Evolutionary conservation across 2,113 vertebrate genomes (phyloP).

Genomic region (Megaptera novaeangliae): DNA sequence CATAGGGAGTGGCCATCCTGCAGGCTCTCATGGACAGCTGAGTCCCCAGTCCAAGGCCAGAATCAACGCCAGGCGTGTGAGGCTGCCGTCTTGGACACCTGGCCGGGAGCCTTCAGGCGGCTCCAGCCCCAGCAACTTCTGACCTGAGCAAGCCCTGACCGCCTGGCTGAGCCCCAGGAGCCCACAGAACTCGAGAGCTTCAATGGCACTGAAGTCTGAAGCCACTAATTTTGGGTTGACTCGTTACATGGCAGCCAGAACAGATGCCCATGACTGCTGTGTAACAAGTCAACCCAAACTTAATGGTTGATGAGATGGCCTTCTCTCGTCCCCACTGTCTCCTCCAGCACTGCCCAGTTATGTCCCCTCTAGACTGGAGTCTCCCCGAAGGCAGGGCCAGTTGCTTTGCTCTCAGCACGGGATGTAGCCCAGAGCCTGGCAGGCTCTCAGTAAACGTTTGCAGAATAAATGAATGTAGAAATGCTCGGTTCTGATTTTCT

Average conservation of each 20-base stretch:
- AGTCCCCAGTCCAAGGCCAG: too few species aligned
- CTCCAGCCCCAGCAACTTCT: background rate
- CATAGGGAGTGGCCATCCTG: accelerated
- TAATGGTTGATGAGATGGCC: too few species aligned
- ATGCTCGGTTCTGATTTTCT: background rate
- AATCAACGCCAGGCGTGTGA: accelerated
- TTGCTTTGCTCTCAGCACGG: accelerated
- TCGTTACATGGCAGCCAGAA: accelerated
- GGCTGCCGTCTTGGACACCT: accelerated
- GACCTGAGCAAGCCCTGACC: accelerated
- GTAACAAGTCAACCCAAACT: too few species aligned
- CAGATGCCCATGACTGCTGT: too few species aligned
- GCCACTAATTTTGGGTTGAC: background rate
- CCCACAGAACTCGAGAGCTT: accelerated
- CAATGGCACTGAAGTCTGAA: accelerated
- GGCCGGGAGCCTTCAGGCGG: accelerated
- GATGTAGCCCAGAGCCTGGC: accelerated
- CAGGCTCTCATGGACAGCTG: background rate
- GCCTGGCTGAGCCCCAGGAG: background rate
- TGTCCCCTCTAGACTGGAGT: accelerated
- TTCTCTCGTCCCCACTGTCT: accelerated
- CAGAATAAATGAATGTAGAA: accelerated
- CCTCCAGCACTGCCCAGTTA: accelerated
- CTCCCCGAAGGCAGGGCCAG: background rate
- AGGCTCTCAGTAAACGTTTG: background rate